Evolutionary conservation across 2,113 vertebrate genomes (phyloP), one percentile per base, ranked within the genome.

Genomic region (Lepus europaeus): DNA sequence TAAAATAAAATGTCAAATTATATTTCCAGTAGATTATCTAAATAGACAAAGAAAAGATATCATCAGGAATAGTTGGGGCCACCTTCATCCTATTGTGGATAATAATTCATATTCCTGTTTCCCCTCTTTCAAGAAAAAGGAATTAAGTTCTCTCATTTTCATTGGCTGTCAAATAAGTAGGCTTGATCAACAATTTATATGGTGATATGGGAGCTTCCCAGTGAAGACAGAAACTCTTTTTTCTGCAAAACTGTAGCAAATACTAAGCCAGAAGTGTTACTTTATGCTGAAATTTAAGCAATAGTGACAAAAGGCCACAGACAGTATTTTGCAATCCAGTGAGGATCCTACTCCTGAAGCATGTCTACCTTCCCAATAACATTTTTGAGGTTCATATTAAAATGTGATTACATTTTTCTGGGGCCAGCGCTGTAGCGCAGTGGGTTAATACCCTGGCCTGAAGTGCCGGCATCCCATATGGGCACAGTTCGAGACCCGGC

Each of bases 11-110:
- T 92, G 89, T 72, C 91, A 96, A 82, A 66, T 81, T 90, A 93
- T 88, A 77, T 84, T 96, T 94, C 85, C 61, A 91, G 45, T 96
- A 94, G 89, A 95, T 76, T 72, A 77, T 49, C 74, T 72, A 89
- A 81, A 85, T 25, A 78, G 88, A 49, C 36, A 66, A 78, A 93
- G 51, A 61, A 74, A 79, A 94, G 53, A 87, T 36, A 27, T 0
- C 29, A 85, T 56, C 16, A 79, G 19, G 74, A 63, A 31, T 59
- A 66, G 20, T 9, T 73, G 29, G 17, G 5, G 31, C 31, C 73
- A 27, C 51, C 63, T 49, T 77, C 23, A 27, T n/a, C 87, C 56
- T 86, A 6, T 1, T 16, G 23, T 39, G 39, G 36, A 31, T 9
- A 45, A 72, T 8, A 51, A 66, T 70, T 87, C 61, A 39, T 29